Evolutionary conservation across 2,888 invertebrate genomes (phyloP).

Genomic region (Brenthis hecate): DNA sequence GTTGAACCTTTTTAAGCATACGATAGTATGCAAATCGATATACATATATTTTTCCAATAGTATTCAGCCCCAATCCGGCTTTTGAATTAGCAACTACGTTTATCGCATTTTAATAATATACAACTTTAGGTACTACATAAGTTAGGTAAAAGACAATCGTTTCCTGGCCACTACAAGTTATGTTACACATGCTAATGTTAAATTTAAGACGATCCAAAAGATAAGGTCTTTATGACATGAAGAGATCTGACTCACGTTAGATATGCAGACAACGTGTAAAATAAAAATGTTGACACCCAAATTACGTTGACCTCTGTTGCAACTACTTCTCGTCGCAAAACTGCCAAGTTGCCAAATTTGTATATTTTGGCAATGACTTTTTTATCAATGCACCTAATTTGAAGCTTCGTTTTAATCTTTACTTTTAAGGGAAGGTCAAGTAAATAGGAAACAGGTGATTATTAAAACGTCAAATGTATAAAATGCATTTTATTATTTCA

Average conservation of each 20-base stretch:
- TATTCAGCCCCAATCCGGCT: conserved; percentile 48
- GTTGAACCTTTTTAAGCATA: conserved; percentile 49
- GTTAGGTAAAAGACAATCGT: conserved; percentile 54
- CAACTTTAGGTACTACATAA: conserved; percentile 45
- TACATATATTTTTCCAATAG: conserved; percentile 48
- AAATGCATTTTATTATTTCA: conserved; percentile 35
- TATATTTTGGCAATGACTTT: not conserved
- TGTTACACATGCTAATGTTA: conserved; percentile 51
- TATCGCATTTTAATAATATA: conserved; percentile 56
- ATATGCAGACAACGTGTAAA: conserved; percentile 26
- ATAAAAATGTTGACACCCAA: conserved; percentile 3
- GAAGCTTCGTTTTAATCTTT: not conserved
- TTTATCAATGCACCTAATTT: conserved; percentile 11
- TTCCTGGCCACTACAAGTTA: conserved; percentile 57
- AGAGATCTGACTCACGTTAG: not conserved
- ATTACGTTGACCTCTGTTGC: conserved; percentile 1
- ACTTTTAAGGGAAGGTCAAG: conserved; percentile 20
- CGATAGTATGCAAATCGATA: conserved; percentile 45
- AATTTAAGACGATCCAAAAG: conserved; percentile 45
- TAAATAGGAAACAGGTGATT: conserved; percentile 39
- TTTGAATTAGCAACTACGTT: conserved; percentile 55
- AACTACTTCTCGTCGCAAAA: not conserved
- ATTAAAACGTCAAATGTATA: conserved; percentile 37
- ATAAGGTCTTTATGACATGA: conserved; percentile 44
- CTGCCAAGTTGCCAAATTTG: not conserved